These are phyloP conservation scores for Tetramorium bicarinatum DNA, from an alignment of 2,888 invertebrate genomes.

Conservation along the genomic window DNA sequence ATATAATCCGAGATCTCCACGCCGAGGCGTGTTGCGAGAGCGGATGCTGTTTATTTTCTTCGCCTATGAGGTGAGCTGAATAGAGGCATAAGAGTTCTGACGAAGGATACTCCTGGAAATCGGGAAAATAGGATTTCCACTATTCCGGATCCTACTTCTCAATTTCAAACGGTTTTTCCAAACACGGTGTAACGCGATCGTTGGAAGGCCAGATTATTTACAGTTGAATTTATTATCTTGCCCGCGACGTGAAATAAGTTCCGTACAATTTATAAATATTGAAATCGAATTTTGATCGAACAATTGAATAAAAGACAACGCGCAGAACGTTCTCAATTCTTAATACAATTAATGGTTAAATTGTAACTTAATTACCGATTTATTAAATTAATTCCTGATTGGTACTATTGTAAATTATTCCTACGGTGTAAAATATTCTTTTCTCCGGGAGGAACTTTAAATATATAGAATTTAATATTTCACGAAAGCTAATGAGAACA, in stretches of 20 bases:
- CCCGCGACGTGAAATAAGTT: background rate
- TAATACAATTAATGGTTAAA: background rate
- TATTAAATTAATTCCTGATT: background rate
- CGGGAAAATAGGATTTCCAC: conserved; percentile 26
- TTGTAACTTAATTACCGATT: background rate
- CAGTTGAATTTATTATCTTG: conserved; percentile 25
- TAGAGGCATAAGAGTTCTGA: background rate
- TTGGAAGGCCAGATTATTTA: conserved; percentile 1
- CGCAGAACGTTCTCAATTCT: background rate
- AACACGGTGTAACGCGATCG: background rate
- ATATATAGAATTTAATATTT: background rate
- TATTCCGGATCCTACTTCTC: background rate
- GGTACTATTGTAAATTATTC: conserved; percentile 4
- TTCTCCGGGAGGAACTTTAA: background rate
- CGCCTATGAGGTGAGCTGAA: background rate
- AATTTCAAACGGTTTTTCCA: background rate
- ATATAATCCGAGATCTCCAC: conserved; percentile 12
- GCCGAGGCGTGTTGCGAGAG: background rate
- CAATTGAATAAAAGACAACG: background rate
- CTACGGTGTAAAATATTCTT: background rate
- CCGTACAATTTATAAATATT: background rate
- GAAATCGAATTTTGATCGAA: background rate
- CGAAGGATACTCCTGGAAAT: background rate
- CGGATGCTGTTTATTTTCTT: conserved; percentile 5
- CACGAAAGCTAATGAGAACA: conserved; percentile 15